Base-by-base conservation (phyloP, 2,113 vertebrate genomes). In the Hemiprocne comata region DNA sequence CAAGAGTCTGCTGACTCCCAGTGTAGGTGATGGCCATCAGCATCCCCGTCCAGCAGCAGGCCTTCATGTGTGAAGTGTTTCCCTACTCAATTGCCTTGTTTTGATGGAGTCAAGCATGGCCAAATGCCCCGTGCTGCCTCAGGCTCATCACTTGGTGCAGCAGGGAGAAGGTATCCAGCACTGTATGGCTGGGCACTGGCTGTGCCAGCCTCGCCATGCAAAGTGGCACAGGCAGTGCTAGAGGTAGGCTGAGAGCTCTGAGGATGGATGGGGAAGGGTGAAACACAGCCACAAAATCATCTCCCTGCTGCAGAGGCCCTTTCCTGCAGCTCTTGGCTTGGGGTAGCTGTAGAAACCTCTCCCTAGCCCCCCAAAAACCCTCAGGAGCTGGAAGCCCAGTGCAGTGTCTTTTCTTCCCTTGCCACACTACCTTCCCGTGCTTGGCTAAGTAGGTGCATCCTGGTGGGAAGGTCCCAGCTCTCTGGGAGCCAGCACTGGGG, bases 381-480 rank as follows among this genome's bases (percentile, higher is more conserved):
- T 19, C 4, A 7, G 19, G 34, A 20, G 29, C 10, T 64, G 53
- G 60, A 87, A 72, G 34, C 46, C 53, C 46, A 23, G 4, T 15
- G 67, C 26, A 12, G 8, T 29, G 36, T 11, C 64, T 72, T 75
- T 24, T 67, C 38, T 53, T 29, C 24, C 55, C n/a, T 76, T 42
- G 34, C 29, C 8, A 1, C 9, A 10, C 25, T 51, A 12, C n/a
- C 12, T 6, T 91, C 18, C 40, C 0, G 0, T 33, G 13, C 67
- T 71, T 18, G 65, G 26, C 81, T 55, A 31, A 20, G 44, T 3
- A 48, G 29, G 19, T 70, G 13, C 38, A 20, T 82, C 36, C 85
- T 2, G 0, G 21, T n/a, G 57, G 85, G 76, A 62, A 62, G 48
- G 16, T 75, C 7, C 20, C 24, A 61, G 90, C 72, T 62, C 2